A percentile compares a stretch with the other conserved stretches of the same genome.
Conservation (phyloP, 2,888 invertebrate genomes). For the Anagyrus pseudococci region DNA sequence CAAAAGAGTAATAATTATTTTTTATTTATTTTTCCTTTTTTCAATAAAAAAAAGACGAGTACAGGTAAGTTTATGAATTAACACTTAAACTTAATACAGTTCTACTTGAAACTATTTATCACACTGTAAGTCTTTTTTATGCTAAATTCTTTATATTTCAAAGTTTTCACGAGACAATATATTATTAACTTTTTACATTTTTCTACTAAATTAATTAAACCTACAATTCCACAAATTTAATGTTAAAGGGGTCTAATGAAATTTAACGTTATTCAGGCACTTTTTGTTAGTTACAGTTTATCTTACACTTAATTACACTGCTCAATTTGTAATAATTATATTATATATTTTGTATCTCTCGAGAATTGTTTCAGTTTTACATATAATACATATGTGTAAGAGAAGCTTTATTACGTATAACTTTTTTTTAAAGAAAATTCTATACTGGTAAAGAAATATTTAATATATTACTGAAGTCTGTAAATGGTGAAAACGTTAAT, state of each 20-base stretch:
- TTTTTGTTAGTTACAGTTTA: constrained; percentile 13
- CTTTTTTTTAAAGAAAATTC: too few species aligned
- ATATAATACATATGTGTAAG: too few species aligned
- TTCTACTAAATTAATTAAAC: not conserved
- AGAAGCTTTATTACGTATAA: too few species aligned
- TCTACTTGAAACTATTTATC: not conserved
- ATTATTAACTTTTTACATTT: constrained; percentile 1
- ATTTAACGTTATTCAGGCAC: constrained; percentile 34
- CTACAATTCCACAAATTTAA: not conserved
- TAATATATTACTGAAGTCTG: too few species aligned
- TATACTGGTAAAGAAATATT: too few species aligned
- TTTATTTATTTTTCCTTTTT: too few species aligned
- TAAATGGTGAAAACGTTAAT: too few species aligned
- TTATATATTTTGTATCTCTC: constrained; percentile 12
- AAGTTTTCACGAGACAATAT: too few species aligned
- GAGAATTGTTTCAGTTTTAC: too few species aligned
- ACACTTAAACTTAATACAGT: not conserved
- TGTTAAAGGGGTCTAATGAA: constrained; percentile 22
- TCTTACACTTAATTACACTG: constrained; percentile 16
- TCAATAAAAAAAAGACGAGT: too few species aligned
- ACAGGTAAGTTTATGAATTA: not conserved
- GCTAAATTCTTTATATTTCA: not conserved
- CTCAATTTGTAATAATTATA: constrained; percentile 17
- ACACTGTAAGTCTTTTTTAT: not conserved
- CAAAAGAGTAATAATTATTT: too few species aligned